These are phyloP conservation scores for Calephelis virginiensis DNA, from an alignment of 1,140 invertebrate species.

Conservation along the genomic window DNA sequence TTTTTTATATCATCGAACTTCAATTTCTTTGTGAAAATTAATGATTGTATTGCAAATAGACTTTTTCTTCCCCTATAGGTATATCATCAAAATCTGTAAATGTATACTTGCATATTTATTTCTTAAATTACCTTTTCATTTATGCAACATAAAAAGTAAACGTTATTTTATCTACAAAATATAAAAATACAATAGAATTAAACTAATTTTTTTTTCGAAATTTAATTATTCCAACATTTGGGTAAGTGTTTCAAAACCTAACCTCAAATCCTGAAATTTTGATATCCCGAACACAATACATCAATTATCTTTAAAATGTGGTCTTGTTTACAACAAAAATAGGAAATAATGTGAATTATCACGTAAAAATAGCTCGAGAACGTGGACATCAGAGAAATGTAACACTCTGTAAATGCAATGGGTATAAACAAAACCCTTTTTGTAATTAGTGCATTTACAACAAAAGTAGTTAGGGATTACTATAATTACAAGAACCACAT, in stretches of 20 bases:
- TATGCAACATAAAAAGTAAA: neutral
- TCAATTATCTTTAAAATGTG: neutral
- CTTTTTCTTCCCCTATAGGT: neutral
- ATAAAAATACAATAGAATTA: neutral
- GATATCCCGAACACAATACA: constrained; percentile 20
- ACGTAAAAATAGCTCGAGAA: constrained; percentile 43
- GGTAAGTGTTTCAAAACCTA: constrained; percentile 59
- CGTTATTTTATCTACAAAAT: neutral
- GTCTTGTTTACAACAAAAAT: neutral
- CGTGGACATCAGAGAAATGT: constrained; percentile 69
- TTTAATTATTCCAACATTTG: neutral
- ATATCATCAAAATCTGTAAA: neutral
- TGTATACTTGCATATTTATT: neutral
- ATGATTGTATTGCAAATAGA: neutral
- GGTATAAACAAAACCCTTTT: constrained; percentile 33
- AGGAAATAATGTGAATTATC: neutral
- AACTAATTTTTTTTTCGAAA: neutral
- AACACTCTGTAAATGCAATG: constrained; percentile 66
- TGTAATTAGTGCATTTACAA: constrained; percentile 6
- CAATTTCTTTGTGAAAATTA: neutral
- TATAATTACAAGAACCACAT: constrained; percentile 3
- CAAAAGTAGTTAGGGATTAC: neutral
- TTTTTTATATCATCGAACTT: neutral
- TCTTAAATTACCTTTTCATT: neutral
- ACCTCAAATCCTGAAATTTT: constrained; percentile 55